These are phyloP conservation scores for Sitobion miscanthi DNA, from an alignment of 1,140 invertebrate genomes.

Conservation along the genomic window DNA sequence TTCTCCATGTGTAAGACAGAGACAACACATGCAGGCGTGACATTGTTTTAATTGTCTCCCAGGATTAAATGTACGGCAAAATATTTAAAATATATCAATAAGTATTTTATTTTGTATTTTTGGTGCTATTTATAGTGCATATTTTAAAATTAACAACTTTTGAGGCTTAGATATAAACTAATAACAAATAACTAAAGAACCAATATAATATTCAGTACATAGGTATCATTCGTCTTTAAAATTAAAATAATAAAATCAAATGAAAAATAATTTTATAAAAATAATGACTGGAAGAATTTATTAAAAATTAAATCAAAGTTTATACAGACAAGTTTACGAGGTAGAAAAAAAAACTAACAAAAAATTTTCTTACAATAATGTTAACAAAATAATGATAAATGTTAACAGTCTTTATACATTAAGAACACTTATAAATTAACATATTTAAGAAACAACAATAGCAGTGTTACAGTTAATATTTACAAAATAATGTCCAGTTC, in stretches of 20 bases:
- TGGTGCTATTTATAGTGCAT: background rate
- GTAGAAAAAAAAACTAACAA: conserved; percentile 16
- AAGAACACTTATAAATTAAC: background rate
- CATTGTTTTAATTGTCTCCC: too few relatives aligned
- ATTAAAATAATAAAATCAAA: background rate
- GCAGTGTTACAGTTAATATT: conserved; percentile 18
- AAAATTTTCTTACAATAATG: background rate
- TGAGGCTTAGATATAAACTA: background rate
- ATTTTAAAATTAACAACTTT: background rate
- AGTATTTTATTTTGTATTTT: background rate
- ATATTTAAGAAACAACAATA: background rate
- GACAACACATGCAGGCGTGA: too few relatives aligned
- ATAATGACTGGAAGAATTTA: background rate
- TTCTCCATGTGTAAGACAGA: too few relatives aligned
- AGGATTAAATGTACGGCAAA: background rate
- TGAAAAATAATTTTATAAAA: background rate
- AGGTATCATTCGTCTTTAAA: background rate
- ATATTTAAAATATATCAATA: background rate
- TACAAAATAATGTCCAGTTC: background rate
- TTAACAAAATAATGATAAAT: background rate
- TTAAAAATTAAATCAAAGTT: background rate
- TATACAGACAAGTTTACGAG: background rate
- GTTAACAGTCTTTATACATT: conserved; percentile 25
- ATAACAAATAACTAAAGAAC: background rate
- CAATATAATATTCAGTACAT: background rate